Conservation (phyloP, 2,113 vertebrate species). For the Pollimyrus isidori region DNA sequence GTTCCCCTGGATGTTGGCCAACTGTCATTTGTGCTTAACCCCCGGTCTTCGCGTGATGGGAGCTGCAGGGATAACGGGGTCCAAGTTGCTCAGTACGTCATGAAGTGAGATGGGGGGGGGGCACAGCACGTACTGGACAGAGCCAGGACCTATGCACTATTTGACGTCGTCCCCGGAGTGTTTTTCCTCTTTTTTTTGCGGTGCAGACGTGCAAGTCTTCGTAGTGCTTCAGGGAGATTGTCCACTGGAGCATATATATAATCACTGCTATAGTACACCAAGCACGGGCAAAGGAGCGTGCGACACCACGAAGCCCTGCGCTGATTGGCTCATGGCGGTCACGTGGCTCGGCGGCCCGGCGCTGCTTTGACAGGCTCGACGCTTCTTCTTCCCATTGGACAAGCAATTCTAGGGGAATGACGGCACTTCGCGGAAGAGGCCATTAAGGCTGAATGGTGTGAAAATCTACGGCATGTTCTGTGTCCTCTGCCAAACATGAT, state of each 20-base stretch:
- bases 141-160: slow-evolving; percentile 5
- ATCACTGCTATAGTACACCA: no score
- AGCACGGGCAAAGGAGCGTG: neutral
- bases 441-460: neutral
- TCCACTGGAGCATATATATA: neutral
- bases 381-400: neutral
- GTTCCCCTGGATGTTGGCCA: slow-evolving; percentile 23
- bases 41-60: slow-evolving; percentile 5
- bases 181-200: neutral
- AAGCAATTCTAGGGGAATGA: neutral
- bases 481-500: neutral
- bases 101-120: neutral
- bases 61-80: neutral
- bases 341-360: neutral
- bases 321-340: neutral
- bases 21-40: slow-evolving; percentile 32
- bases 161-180: slow-evolving; percentile 9
- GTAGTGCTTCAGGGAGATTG: neutral
- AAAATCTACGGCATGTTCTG: neutral
- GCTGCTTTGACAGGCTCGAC: neutral
- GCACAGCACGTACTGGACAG: neutral
- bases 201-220: neutral
- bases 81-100: neutral
- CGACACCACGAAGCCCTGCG: neutral
- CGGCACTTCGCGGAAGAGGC: neutral